These are phyloP conservation scores for Acholoe squamosa DNA, from an alignment of 2,888 invertebrate genomes.

Conservation along the genomic window DNA sequence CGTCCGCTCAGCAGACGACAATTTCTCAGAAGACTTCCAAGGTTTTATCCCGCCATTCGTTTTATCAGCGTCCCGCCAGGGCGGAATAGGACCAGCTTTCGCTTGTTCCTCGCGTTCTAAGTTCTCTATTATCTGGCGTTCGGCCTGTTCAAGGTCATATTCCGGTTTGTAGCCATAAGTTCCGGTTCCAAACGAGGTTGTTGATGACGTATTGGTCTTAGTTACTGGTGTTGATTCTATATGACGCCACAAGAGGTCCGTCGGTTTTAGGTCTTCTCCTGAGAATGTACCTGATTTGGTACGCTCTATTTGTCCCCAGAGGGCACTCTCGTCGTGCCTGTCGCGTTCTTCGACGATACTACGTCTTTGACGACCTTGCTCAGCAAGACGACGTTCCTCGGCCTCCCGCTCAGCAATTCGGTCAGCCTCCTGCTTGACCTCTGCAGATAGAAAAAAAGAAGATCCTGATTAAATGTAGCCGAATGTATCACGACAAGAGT, in stretches of 20 bases:
- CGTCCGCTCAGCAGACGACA: not conserved
- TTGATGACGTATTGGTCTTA: not conserved
- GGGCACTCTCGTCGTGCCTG: not conserved
- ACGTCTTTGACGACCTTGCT: not conserved
- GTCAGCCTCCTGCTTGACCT: slow-evolving; percentile 3
- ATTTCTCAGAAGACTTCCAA: slow-evolving; percentile 57
- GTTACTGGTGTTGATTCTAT: not conserved
- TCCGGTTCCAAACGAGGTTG: slow-evolving; percentile 32
- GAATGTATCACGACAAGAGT: no score
- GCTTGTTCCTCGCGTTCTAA: slow-evolving; percentile 66
- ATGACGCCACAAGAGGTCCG: slow-evolving; percentile 34
- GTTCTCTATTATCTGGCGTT: slow-evolving; percentile 67
- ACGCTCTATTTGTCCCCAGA: not conserved
- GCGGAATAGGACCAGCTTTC: not conserved
- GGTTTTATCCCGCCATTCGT: slow-evolving; percentile 17
- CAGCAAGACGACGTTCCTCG: not conserved
- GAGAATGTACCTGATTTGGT: not conserved
- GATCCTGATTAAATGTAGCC: no score
- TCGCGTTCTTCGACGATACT: slow-evolving; percentile 15
- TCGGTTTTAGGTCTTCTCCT: not conserved
- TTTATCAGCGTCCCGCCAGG: slow-evolving; percentile 46
- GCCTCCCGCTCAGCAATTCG: slow-evolving; percentile 40
- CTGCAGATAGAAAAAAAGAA: not conserved
- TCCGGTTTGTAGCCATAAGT: slow-evolving; percentile 42
- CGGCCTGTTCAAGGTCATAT: slow-evolving; percentile 65